phyloP scores from a whole-genome alignment of 1,140 invertebrate species.

The Zaprionus capensis region DNA sequence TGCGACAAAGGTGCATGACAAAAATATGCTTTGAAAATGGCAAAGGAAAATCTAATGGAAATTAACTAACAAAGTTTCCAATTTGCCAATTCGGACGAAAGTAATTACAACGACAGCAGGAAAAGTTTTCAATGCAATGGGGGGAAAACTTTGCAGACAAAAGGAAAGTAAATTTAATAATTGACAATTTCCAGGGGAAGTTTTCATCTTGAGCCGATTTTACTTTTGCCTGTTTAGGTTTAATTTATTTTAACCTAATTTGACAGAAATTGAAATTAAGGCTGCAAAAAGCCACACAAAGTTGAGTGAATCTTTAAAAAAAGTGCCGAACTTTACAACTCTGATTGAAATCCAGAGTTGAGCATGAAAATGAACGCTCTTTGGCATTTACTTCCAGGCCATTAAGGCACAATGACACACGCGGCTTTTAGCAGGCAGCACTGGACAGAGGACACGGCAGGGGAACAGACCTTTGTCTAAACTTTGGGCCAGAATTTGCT shows the following conservation, averaged over 20 bases:
- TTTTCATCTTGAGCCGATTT: constrained; percentile 9
- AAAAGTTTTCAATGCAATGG: not conserved
- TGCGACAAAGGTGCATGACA: not conserved
- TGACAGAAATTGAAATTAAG: constrained; percentile 38
- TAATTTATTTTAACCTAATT: constrained; percentile 44
- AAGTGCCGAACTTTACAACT: constrained; percentile 33
- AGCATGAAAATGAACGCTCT: constrained; percentile 34
- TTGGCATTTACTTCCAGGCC: constrained; percentile 55
- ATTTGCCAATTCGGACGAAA: not conserved
- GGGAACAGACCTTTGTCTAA: constrained; percentile 40
- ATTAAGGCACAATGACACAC: constrained; percentile 54
- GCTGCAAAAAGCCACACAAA: constrained; percentile 7
- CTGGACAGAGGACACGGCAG: not conserved
- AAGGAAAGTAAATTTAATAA: constrained; percentile 36
- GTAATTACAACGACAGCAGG: not conserved
- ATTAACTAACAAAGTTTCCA: constrained; percentile 20
- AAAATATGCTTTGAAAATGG: constrained; percentile 11
- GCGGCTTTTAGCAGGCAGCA: constrained; percentile 3
- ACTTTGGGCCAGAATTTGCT: constrained; percentile 42
- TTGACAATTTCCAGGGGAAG: constrained; percentile 11
- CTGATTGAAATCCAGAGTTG: constrained; percentile 44
- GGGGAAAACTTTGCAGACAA: not conserved
- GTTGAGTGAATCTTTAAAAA: constrained; percentile 5
- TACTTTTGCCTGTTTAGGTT: constrained; percentile 25
- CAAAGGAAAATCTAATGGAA: not conserved